Evolutionary conservation across 2,797 vertebrate species (phyloP).

Genomic region (Cichlasoma orientale): DNA sequence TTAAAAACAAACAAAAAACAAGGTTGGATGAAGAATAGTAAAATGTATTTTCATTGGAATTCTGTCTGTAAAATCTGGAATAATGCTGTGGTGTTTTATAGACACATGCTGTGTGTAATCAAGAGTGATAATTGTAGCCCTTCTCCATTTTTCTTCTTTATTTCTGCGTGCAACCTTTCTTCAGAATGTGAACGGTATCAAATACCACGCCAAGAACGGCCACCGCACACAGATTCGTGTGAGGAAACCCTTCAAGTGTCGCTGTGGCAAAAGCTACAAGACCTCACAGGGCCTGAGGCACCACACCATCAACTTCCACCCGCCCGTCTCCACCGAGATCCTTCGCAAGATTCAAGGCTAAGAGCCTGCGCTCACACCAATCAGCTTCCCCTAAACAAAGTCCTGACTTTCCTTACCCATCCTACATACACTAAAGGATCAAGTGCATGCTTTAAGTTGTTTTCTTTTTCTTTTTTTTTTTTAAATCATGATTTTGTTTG

Average conservation of each 20-base stretch:
- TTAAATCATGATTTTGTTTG: conserved; percentile 16
- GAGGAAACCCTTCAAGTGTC: conserved; percentile 97
- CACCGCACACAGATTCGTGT: conserved; percentile 98
- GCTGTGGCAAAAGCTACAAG: conserved; percentile 99
- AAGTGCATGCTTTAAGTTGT: conserved; percentile 92
- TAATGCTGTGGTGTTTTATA: background rate
- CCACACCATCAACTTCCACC: conserved; percentile 99
- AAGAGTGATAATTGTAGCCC: background rate
- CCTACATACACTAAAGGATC: conserved; percentile 79
- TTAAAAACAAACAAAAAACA: background rate
- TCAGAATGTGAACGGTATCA: conserved; percentile 98
- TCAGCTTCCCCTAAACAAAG: conserved; percentile 59
- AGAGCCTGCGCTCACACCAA: conserved; percentile 59
- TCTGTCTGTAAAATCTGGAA: background rate
- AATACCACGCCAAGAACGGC: conserved; percentile 99
- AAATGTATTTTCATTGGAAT: background rate
- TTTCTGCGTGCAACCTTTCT: background rate
- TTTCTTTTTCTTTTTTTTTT: background rate
- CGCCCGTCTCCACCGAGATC: conserved; percentile 95
- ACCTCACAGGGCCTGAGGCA: conserved; percentile 97
- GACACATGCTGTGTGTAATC: background rate
- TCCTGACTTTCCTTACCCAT: conserved; percentile 62
- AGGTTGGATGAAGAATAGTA: background rate
- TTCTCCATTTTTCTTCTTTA: background rate
- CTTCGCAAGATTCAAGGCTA: conserved; percentile 98